A percentile compares a stretch with the other conserved stretches of the same genome.
phyloP scores from a whole-genome alignment of 2,888 invertebrate genomes.

The Cataglyphis altisquamis region DNA sequence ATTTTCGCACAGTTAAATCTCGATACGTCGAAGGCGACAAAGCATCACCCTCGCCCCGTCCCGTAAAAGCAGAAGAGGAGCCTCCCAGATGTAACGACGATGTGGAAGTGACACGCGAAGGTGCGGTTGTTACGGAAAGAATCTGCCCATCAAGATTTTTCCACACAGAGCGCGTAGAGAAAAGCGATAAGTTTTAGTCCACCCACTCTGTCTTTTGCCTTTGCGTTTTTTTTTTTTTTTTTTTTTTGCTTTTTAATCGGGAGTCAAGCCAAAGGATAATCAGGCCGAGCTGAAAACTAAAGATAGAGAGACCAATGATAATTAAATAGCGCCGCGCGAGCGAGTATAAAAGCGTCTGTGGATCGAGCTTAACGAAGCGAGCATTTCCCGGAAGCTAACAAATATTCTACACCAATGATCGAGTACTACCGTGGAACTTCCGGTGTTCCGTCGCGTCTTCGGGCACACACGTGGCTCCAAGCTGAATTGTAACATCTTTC shows the following conservation, averaged over 20 bases:
- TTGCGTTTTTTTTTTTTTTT: background rate
- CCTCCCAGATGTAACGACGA: conserved; percentile 58
- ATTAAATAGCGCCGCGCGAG: background rate
- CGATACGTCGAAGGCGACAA: conserved; percentile 63
- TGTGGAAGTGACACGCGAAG: conserved; percentile 45
- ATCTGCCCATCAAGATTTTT: conserved; percentile 49
- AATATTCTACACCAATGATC: conserved; percentile 39
- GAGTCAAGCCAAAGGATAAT: conserved; percentile 66
- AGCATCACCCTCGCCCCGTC: conserved; percentile 66
- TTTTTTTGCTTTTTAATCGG: conserved; percentile 44
- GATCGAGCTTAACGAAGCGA: conserved; percentile 23
- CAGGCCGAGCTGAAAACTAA: conserved; percentile 72
- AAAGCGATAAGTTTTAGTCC: conserved; percentile 45
- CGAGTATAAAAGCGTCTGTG: conserved; percentile 28
- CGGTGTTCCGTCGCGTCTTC: conserved; percentile 3
- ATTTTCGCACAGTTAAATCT: conserved; percentile 62
- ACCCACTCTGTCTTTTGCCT: background rate
- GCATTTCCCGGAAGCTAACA: conserved; percentile 39
- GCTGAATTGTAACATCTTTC: background rate
- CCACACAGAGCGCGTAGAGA: conserved; percentile 39
- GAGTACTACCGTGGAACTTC: background rate
- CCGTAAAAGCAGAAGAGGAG: conserved; percentile 58
- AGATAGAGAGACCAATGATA: conserved; percentile 71
- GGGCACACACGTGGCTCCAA: background rate
- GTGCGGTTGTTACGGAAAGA: conserved; percentile 58